Percentiles rank a stretch among this genome's conserved stretches.
Conservation (phyloP, 2,113 vertebrate species). For the Arenaria interpres region DNA sequence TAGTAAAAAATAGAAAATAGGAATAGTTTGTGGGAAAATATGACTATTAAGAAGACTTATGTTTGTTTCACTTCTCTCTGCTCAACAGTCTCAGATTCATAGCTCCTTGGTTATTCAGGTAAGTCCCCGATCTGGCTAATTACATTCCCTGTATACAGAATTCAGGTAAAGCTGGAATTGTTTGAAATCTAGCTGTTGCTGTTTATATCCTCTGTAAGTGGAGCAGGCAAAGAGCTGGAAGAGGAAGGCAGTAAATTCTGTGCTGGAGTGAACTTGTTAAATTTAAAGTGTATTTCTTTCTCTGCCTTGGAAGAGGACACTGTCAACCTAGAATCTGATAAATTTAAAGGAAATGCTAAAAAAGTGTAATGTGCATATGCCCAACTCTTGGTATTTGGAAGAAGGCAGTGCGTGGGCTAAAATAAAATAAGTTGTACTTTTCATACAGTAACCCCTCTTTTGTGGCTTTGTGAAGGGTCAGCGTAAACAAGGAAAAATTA, state of each 20-base stretch:
- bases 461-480: conserved; percentile 1
- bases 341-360: background rate
- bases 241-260: background rate
- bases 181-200: background rate
- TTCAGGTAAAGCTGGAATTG: background rate
- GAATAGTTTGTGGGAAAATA: background rate
- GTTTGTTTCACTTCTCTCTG: background rate
- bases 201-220: background rate
- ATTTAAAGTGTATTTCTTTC: background rate
- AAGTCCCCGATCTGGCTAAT: background rate
- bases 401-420: background rate
- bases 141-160: background rate
- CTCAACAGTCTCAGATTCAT: background rate
- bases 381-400: background rate
- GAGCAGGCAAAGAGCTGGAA: background rate
- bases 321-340: background rate
- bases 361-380: background rate
- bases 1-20: background rate
- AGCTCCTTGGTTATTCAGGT: background rate
- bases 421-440: background rate
- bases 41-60: rapidly evolving
- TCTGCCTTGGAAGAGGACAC: background rate
- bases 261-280: background rate
- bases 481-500: background rate
- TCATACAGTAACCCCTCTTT: background rate